Conservation (phyloP, 2,888 invertebrate species). For the Tipula lateralis region DNA sequence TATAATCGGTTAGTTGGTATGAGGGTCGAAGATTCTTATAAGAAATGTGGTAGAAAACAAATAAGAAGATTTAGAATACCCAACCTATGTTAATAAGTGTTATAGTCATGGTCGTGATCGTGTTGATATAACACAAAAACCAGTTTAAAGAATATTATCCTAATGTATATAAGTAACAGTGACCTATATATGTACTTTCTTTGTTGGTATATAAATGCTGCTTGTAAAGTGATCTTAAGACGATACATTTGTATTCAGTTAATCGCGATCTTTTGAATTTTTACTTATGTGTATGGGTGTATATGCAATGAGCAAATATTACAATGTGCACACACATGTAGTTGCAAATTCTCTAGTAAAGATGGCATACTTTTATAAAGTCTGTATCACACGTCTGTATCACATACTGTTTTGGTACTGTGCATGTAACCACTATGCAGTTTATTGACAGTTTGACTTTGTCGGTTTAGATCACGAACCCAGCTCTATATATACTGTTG, state of each 20-base stretch:
- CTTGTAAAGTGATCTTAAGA: not conserved
- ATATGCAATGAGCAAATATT: not conserved
- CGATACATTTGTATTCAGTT: not conserved
- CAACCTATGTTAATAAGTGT: not conserved
- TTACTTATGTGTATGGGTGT: no score
- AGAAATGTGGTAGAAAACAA: not conserved
- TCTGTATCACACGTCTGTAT: no score
- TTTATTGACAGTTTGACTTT: no score
- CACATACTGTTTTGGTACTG: no score
- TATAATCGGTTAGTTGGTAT: not conserved
- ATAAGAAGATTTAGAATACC: not conserved
- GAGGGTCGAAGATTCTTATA: not conserved
- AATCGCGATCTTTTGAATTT: not conserved
- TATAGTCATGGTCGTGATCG: not conserved
- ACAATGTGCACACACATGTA: not conserved
- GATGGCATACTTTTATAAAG: not conserved
- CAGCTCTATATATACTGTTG: no score
- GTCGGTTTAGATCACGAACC: no score
- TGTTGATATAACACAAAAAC: not conserved
- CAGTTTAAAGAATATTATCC: not conserved
- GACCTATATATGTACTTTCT: not conserved
- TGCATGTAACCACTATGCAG: no score
- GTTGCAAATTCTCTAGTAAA: not conserved
- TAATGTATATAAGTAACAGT: not conserved
- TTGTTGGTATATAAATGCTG: not conserved